Evolutionary conservation across 2,888 invertebrate species (phyloP), one percentile per base, ranked within the genome.

Genomic region (Drosophila peninsularis): DNA sequence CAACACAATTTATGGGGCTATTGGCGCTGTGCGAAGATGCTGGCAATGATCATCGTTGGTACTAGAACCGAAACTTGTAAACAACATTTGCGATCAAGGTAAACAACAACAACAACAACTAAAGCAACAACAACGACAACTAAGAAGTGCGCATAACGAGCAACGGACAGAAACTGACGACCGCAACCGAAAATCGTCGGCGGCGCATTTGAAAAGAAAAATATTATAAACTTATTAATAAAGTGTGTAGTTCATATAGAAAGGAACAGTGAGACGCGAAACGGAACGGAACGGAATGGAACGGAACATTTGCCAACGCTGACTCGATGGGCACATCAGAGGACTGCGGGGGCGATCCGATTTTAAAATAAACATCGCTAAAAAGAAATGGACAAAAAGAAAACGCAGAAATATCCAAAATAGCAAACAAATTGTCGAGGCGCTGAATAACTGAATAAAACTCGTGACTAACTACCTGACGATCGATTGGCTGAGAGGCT

Each of bases 211-310:
- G 42, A 52, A 65, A 24, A 34, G 50, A 55, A 57, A 76, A 80
- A 82, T 82, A 81, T 74, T 74, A 86, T 82, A 77, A 74, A 88
- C 87, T 86, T 82, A 82, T 88, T 85, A 82, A 82, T 82, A 82
- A 47, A 82, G 89, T 88, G 89, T 88, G 71, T 82, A 69, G 79
- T 78, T 58, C 64, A 82, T 82, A 71, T 62, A 53, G 77, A 65
- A 21, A 36, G 45, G 42, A 27, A 53, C 49, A 27, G 36, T 30
- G 41, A 47, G 30, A 24, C 21, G n/a, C 36, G 50, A 24, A 17
- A 37, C 19, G 36, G 9, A 52, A 24, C 36, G 50, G 14, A 36
- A 19, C 2, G 49, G 49, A 49, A 19, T 6, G 49, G 27, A 45
- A 45, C 5, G n/a, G 45, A 45, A 45, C 32, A 34, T 19, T 7